These are phyloP conservation scores for Turritopsis dohrnii DNA, from an alignment of 30 jellyfish, hydroid and myxozoan species.

Conservation along the genomic window DNA sequence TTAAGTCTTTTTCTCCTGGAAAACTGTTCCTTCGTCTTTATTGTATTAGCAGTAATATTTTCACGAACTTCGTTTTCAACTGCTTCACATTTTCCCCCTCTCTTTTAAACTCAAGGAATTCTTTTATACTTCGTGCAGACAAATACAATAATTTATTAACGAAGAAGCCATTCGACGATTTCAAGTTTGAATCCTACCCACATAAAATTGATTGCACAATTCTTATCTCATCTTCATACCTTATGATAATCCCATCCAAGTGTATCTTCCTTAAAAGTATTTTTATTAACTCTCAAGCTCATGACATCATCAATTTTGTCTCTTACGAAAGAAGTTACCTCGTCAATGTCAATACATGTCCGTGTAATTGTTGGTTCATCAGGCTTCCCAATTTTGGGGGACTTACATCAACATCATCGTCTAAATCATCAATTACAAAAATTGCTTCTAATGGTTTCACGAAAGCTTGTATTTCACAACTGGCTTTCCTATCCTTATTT, in stretches of 20 bases:
- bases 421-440: background rate
- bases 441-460: background rate
- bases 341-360: background rate
- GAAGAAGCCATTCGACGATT: background rate
- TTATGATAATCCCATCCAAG: background rate
- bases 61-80: conserved; percentile 3
- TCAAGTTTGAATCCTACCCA: background rate
- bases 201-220: background rate
- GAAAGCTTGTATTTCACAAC: background rate
- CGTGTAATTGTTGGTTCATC: background rate
- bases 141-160: background rate
- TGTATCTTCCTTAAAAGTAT: background rate
- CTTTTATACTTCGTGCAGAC: background rate
- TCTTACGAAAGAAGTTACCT: background rate
- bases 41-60: background rate
- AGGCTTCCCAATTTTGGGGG: background rate
- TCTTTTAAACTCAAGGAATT: background rate
- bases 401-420: background rate
- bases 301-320: background rate
- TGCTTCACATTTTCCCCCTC: background rate
- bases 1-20: background rate
- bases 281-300: background rate
- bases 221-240: background rate
- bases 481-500: background rate
- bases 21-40: background rate